Evolutionary conservation across 2,888 invertebrate species (phyloP).

Genomic region (Orchesella flavescens): DNA sequence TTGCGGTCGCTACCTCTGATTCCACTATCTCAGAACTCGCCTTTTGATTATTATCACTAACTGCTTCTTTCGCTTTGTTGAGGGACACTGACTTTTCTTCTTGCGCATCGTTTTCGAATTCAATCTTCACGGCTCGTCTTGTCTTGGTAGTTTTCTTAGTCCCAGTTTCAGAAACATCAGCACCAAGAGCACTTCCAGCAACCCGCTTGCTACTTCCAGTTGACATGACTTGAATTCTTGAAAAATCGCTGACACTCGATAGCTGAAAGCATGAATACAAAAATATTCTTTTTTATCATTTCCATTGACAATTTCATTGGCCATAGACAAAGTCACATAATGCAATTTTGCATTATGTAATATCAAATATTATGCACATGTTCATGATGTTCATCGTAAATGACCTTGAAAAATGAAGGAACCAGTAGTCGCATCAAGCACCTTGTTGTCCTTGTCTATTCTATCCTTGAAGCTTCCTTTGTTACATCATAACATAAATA

Average conservation of each 20-base stretch:
- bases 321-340: too few species aligned
- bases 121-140: slow-evolving; percentile 30
- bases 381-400: too few species aligned
- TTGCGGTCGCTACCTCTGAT: background rate
- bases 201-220: background rate
- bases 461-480: too few species aligned
- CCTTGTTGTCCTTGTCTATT: too few species aligned
- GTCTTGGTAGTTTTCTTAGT: background rate
- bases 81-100: background rate
- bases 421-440: too few species aligned
- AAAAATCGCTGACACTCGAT: too few species aligned
- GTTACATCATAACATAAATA: too few species aligned
- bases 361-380: too few species aligned
- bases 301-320: background rate
- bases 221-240: background rate
- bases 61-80: background rate
- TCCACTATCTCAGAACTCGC: background rate
- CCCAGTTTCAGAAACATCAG: background rate
- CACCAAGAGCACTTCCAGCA: background rate
- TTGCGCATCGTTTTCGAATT: slow-evolving; percentile 18
- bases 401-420: too few species aligned
- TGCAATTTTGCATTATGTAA: too few species aligned
- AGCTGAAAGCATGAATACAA: too few species aligned
- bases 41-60: background rate
- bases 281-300: too few species aligned